These are phyloP conservation scores for Halcyon leucocephala DNA, from an alignment of 2,797 vertebrate genomes.

Conservation along the genomic window DNA sequence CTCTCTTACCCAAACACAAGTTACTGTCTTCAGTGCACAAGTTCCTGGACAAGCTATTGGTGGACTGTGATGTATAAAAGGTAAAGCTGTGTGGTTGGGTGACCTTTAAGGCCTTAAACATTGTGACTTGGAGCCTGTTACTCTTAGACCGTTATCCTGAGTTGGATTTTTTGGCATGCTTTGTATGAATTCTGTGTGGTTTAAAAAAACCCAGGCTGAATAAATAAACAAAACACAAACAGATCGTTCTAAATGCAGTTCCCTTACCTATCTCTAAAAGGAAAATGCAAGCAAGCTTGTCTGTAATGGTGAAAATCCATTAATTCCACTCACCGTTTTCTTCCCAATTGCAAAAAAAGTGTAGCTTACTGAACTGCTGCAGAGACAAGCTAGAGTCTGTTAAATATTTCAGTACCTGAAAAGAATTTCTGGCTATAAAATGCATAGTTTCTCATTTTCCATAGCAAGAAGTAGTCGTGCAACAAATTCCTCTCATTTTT, in stretches of 20 bases:
- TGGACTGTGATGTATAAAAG: neutral
- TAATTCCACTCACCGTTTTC: neutral
- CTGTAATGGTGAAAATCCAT: neutral
- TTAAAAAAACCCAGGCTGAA: neutral
- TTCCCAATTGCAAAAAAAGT: neutral
- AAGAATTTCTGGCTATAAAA: neutral
- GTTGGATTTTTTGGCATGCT: neutral
- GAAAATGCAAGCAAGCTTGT: neutral
- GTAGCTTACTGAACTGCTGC: neutral
- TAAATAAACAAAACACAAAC: neutral
- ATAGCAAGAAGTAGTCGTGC: neutral
- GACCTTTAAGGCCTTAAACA: neutral
- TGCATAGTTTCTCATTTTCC: neutral
- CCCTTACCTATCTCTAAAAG: neutral
- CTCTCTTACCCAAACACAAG: neutral
- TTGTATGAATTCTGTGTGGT: rapidly evolving
- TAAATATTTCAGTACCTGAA: slow-evolving; percentile 7
- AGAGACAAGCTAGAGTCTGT: neutral
- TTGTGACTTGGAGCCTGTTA: neutral
- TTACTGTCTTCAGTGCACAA: neutral
- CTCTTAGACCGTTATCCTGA: neutral
- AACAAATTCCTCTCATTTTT: neutral
- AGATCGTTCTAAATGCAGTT: neutral
- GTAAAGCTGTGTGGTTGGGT: neutral
- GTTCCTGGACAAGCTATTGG: neutral